phyloP scores from a whole-genome alignment of 1,140 invertebrate genomes.

The Cotesia glomerata region DNA sequence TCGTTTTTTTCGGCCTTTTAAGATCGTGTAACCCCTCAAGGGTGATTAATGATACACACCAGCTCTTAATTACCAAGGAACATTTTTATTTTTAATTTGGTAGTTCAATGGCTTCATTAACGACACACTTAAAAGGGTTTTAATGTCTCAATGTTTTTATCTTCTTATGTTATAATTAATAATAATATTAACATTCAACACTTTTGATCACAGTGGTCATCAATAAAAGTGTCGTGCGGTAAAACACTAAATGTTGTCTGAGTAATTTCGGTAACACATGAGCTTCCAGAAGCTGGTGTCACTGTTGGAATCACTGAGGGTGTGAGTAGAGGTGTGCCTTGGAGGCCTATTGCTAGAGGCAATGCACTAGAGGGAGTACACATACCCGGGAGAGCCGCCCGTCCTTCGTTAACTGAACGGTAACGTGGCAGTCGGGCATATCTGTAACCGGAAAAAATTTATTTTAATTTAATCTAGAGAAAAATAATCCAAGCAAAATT shows the following conservation, averaged over 20 bases:
- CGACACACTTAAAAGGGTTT: no score
- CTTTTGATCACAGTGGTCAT: slow-evolving; percentile 37
- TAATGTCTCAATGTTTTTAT: not conserved
- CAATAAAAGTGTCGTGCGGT: slow-evolving; percentile 43
- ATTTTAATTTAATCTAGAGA: slow-evolving; percentile 4
- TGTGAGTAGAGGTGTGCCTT: slow-evolving; percentile 67
- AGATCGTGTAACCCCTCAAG: no score
- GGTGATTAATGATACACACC: no score
- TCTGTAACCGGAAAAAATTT: slow-evolving; percentile 59
- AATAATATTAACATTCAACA: slow-evolving; percentile 25
- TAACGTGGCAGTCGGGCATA: slow-evolving; percentile 67
- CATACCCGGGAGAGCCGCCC: slow-evolving; percentile 63
- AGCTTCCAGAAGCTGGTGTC: slow-evolving; percentile 44
- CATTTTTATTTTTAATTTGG: no score
- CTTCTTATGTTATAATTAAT: not conserved
- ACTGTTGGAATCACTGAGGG: slow-evolving; percentile 57
- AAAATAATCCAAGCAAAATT: not conserved
- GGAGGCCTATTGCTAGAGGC: slow-evolving; percentile 69
- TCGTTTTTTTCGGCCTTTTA: no score
- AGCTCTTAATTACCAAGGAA: no score
- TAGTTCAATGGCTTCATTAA: no score
- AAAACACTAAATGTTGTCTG: slow-evolving; percentile 40
- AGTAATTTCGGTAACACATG: slow-evolving; percentile 43
- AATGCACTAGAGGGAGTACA: slow-evolving; percentile 66
- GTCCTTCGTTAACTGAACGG: slow-evolving; percentile 68